Base-by-base conservation (phyloP, 2,113 vertebrate genomes). In the Columba livia region DNA sequence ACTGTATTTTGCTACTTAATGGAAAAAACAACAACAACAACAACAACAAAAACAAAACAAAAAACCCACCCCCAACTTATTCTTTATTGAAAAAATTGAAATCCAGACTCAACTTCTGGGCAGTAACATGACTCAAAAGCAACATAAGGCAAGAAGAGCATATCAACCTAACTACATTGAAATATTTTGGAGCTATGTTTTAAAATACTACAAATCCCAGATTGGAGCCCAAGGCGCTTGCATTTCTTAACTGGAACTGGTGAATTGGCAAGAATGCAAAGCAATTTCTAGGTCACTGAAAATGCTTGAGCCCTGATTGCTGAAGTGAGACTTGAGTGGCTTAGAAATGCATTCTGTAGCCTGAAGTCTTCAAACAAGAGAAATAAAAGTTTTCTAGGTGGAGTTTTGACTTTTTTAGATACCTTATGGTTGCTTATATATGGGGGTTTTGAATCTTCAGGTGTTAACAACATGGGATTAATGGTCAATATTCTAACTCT, bases 41-140 rank as follows among this genome's bases (percentile, higher is more conserved):
- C 40, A 40, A 11, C 40, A 44, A 44, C 7, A 40, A 11, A 11
- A 40, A 11, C 40, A 40, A 11, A 40, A 40, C 40, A 40, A 40
- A 40, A 40, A 15, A 44, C 16, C 16, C 42, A 42, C 13, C 42
- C 14, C 15, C 42, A 71, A 6, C 21, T 61, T 66, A 50, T 12
- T 77, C 42, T 60, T 90, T n/a, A 74, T 9, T 89, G 73, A 78
- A 81, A 65, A 31, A 86, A 86, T 9, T 57, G 57, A 89, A 89
- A 72, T 20, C 38, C 42, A 83, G 62, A 74, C 51, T 74, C 38
- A 69, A 69, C 24, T 85, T 82, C 71, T 61, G 32, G 75, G 42
- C n/a, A 67, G 77, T 86, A 57, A 38, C 4, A 50, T 2, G 1
- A 81, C 54, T 23, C 47, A 60, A 60, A 91, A 65, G 50, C n/a